Percentiles rank a stretch among this genome's conserved stretches.
Conservation (phyloP, 1,140 invertebrate genomes). For the Drosophila pectinifera region DNA sequence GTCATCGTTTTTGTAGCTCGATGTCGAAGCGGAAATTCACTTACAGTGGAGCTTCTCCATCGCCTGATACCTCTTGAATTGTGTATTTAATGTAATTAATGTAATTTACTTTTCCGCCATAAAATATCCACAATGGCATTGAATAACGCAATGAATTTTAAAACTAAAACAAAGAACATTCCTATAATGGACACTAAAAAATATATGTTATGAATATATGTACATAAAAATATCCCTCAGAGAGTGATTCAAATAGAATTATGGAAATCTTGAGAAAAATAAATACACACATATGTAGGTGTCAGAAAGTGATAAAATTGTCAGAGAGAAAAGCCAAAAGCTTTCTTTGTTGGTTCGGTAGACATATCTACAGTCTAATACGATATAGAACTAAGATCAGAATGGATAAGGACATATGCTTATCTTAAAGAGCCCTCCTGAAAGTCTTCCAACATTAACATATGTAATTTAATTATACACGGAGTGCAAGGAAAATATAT, state of each 20-base stretch:
- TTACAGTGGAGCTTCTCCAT: slow-evolving; percentile 31
- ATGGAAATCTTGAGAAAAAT: not conserved
- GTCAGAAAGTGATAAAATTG: not conserved
- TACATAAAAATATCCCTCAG: not conserved
- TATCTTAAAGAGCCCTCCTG: not conserved
- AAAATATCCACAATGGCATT: not conserved
- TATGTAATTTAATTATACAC: too few species aligned
- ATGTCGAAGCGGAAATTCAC: slow-evolving; percentile 29
- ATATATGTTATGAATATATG: not conserved
- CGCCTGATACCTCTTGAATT: too few species aligned
- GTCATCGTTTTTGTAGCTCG: slow-evolving; percentile 42
- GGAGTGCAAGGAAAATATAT: not conserved
- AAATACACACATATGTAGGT: too few species aligned
- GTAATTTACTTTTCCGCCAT: not conserved
- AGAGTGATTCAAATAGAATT: not conserved
- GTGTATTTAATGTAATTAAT: too few species aligned
- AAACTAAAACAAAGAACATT: too few species aligned
- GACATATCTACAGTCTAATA: not conserved
- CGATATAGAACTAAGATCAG: too few species aligned
- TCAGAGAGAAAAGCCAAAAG: not conserved
- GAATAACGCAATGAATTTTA: too few species aligned
- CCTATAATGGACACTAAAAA: too few species aligned
- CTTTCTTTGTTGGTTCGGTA: not conserved
- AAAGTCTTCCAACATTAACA: not conserved
- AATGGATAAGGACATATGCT: too few species aligned